phyloP scores from a whole-genome alignment of 2,113 vertebrate genomes.

The Helogale parvula region DNA sequence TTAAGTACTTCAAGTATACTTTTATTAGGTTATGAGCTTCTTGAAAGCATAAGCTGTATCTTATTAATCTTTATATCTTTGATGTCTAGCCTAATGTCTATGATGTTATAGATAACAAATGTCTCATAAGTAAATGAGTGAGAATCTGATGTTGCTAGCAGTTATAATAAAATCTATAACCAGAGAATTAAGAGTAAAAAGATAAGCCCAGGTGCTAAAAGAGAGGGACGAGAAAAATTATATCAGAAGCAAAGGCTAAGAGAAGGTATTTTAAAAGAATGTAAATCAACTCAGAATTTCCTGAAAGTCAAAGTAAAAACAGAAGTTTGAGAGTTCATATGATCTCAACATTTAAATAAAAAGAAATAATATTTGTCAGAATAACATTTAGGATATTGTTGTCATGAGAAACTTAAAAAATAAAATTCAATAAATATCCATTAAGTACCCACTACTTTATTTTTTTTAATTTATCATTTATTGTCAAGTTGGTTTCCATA shows the following conservation, averaged over 20 bases:
- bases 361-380: background rate
- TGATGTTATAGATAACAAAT: background rate
- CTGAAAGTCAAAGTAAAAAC: background rate
- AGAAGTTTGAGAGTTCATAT: background rate
- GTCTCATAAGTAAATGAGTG: background rate
- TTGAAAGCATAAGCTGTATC: background rate
- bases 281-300: background rate
- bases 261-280: background rate
- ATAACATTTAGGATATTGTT: background rate
- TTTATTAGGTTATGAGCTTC: background rate
- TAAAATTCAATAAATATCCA: background rate
- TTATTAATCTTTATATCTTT: conserved; percentile 34
- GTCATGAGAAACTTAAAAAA: background rate
- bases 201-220: background rate
- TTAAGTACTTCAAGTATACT: conserved; percentile 4
- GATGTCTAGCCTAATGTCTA: background rate
- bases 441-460: background rate
- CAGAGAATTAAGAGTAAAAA: background rate
- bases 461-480: too few relatives aligned
- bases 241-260: background rate
- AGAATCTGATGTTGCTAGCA: background rate
- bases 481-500: too few relatives aligned
- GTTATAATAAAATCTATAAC: background rate
- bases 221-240: background rate
- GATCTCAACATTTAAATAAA: background rate